A percentile compares a stretch with the other conserved stretches of the same genome.
Evolutionary conservation across 2,797 vertebrate genomes (phyloP).

Genomic region (Columba guinea): DNA sequence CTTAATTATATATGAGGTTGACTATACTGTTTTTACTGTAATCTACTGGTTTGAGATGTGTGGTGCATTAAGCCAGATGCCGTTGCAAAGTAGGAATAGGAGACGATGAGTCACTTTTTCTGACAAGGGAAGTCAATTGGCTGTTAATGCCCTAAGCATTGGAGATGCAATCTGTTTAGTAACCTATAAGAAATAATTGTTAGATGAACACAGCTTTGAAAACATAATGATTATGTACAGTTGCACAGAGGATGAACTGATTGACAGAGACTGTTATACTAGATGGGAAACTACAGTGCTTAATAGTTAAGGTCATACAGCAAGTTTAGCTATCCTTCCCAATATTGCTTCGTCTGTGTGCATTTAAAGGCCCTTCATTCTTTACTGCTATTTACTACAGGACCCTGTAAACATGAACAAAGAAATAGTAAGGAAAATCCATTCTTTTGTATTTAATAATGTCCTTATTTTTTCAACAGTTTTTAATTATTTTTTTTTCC

Average conservation of each 20-base stretch:
- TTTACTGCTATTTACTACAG: background rate
- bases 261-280: background rate
- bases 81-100: background rate
- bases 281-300: background rate
- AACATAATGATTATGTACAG: background rate
- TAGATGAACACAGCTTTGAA: background rate
- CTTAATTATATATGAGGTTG: fast-evolving
- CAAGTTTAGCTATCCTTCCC: background rate
- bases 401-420: background rate
- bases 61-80: background rate
- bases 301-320: background rate
- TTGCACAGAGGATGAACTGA: background rate
- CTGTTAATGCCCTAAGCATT: background rate
- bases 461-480: background rate
- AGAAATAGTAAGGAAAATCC: background rate
- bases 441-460: background rate
- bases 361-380: background rate
- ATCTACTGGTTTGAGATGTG: background rate
- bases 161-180: background rate
- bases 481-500: background rate
- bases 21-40: background rate
- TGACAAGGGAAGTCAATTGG: background rate
- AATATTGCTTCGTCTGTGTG: background rate
- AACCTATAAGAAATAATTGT: background rate
- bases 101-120: background rate